A percentile compares a stretch with the other conserved stretches of the same genome.
phyloP scores from a whole-genome alignment of 2,797 vertebrate species.

The Leontopithecus rosalia region DNA sequence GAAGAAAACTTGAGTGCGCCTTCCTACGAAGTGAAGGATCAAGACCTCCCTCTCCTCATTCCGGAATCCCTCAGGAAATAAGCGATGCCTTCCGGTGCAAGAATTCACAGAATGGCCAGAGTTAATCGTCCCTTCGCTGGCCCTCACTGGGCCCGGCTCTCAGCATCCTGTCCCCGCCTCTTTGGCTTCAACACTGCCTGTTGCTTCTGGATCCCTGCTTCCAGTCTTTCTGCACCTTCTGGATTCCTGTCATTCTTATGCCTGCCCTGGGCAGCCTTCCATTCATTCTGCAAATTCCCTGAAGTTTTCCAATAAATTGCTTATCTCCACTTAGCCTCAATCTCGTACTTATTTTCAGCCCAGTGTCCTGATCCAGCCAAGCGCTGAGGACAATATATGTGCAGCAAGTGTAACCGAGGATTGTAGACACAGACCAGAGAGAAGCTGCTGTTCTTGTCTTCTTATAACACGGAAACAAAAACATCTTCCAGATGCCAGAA shows the following conservation, averaged over 20 bases:
- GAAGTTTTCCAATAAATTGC: not conserved
- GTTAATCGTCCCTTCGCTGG: not conserved
- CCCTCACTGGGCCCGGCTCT: accelerated
- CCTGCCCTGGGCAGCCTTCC: not conserved
- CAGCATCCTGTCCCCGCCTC: too few relatives aligned
- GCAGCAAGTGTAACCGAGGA: not conserved
- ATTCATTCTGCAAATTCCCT: not conserved
- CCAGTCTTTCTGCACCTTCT: not conserved
- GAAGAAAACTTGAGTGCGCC: not conserved
- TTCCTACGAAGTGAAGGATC: not conserved
- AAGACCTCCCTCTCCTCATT: not conserved
- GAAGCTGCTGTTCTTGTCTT: not conserved
- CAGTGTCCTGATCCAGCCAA: not conserved
- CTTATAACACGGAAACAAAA: not conserved
- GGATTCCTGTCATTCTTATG: not conserved
- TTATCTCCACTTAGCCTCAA: not conserved
- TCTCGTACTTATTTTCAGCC: not conserved
- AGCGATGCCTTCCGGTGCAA: not conserved
- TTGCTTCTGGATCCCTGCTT: not conserved
- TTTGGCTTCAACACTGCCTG: not conserved
- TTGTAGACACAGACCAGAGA: not conserved
- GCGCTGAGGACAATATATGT: accelerated
- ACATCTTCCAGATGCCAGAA: not conserved
- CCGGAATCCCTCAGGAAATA: not conserved
- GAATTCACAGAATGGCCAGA: too few relatives aligned